These are phyloP conservation scores for Anolis sagrei DNA, from an alignment of 2,113 vertebrate species.

Conservation along the genomic window DNA sequence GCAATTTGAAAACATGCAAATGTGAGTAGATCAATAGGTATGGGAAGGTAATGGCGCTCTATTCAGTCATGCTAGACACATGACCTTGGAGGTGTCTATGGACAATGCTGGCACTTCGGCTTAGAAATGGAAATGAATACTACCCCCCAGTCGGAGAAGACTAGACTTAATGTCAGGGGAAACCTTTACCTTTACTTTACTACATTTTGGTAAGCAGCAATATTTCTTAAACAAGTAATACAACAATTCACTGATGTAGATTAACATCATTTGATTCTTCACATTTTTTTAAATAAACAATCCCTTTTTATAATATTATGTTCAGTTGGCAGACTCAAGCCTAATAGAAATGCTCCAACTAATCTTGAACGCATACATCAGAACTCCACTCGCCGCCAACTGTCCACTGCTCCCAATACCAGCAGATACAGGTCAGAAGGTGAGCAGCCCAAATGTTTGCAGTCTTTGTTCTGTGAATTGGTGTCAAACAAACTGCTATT, in stretches of 20 bases:
- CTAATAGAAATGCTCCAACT: background rate
- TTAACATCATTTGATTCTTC: background rate
- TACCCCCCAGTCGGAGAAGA: too few species aligned
- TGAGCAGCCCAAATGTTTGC: background rate
- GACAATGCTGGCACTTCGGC: too few species aligned
- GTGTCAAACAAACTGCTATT: background rate
- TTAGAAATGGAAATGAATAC: too few species aligned
- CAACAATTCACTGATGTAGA: background rate
- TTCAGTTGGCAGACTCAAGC: background rate
- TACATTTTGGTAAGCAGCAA: too few species aligned
- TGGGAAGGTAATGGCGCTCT: too few species aligned
- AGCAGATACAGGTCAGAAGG: constrained; percentile 22
- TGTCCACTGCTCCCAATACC: background rate
- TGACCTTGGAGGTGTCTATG: too few species aligned
- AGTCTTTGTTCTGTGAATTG: background rate
- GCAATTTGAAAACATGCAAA: too few species aligned
- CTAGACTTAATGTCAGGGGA: too few species aligned
- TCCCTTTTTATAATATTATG: background rate
- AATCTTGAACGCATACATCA: background rate
- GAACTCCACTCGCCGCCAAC: background rate
- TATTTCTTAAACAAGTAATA: background rate
- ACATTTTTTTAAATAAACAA: background rate
- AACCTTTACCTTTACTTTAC: too few species aligned
- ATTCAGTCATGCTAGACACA: too few species aligned
- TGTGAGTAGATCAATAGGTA: too few species aligned